Evolutionary conservation across 2,797 vertebrate species (phyloP).

Genomic region (Zalophus californianus): DNA sequence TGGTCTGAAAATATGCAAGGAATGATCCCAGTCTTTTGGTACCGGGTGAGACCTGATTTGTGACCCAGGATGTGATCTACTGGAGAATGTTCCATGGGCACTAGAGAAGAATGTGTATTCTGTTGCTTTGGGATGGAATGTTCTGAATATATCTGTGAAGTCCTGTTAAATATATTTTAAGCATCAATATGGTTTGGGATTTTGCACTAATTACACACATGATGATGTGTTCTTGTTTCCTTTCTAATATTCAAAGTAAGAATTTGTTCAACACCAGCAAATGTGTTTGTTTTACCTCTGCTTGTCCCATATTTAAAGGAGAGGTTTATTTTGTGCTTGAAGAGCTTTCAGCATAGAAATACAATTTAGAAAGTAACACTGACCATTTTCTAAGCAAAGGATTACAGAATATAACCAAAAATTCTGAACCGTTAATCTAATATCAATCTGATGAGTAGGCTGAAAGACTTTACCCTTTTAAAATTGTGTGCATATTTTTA

Average conservation of each 20-base stretch:
- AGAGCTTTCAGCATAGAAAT: background rate
- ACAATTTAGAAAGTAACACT: background rate
- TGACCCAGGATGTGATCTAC: too few species aligned
- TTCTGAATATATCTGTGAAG: too few species aligned
- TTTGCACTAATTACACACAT: background rate
- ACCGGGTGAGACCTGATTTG: too few species aligned
- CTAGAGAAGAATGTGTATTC: too few species aligned
- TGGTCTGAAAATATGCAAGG: too few species aligned
- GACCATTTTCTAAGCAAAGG: background rate
- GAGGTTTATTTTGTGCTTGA: slow-evolving; percentile 6
- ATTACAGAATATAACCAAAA: background rate
- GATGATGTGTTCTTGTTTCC: background rate
- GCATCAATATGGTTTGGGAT: background rate
- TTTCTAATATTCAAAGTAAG: slow-evolving; percentile 14
- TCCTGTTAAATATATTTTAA: background rate
- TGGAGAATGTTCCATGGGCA: too few species aligned
- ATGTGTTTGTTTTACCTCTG: background rate
- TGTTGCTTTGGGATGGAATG: too few species aligned
- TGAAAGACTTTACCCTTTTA: background rate
- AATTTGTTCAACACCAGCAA: slow-evolving; percentile 21
- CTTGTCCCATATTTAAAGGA: background rate
- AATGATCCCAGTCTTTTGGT: too few species aligned
- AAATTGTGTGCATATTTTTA: background rate
- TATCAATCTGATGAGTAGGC: background rate
- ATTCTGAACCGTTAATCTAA: background rate